Conservation (phyloP, 2,888 invertebrate species). For the Chydorus sphaericus region DNA sequence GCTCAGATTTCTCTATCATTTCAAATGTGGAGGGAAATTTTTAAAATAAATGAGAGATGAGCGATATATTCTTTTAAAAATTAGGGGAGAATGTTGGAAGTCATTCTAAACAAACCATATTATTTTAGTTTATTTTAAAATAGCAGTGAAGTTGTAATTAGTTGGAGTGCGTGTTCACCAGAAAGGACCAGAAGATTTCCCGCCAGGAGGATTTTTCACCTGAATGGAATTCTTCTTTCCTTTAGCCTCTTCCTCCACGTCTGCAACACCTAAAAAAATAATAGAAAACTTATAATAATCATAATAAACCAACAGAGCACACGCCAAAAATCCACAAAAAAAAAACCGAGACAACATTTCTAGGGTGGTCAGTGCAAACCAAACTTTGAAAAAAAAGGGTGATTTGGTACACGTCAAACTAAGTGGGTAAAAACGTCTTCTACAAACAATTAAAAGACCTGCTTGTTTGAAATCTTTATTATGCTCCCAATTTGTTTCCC, state of each 20-base stretch:
- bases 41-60: too few species aligned
- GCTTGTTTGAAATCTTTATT: not conserved
- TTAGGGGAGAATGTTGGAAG: too few species aligned
- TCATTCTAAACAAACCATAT: too few species aligned
- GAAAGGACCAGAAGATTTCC: conserved; percentile 65
- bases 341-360: not conserved
- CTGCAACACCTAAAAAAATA: conserved; percentile 39
- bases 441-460: too few species aligned
- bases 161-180: too few species aligned
- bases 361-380: not conserved
- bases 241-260: conserved; percentile 32
- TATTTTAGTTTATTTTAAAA: too few species aligned
- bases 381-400: not conserved
- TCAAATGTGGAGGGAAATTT: too few species aligned
- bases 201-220: conserved; percentile 79
- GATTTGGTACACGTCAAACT: too few species aligned
- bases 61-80: too few species aligned
- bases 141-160: too few species aligned
- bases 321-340: not conserved
- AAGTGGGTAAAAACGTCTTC: too few species aligned
- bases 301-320: not conserved
- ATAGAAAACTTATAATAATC: not conserved
- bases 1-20: too few species aligned
- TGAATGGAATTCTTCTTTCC: conserved; percentile 50
- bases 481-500: not conserved